Conservation (phyloP, 1,140 invertebrate genomes). For the Drosophila sucinea region DNA sequence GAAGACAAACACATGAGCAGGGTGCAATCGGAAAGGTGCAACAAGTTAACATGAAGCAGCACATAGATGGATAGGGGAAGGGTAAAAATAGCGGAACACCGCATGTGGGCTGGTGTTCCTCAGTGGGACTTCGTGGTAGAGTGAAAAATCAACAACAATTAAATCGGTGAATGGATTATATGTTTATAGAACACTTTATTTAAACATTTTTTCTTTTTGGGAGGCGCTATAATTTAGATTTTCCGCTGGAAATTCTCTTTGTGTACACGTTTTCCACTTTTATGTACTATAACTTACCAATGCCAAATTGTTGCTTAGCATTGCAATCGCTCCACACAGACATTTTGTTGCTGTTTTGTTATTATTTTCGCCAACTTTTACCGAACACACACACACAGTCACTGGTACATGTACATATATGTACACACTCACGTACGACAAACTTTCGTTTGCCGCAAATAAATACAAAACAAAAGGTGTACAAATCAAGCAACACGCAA, state of each 20-base stretch:
- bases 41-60: slow-evolving; percentile 54
- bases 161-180: slow-evolving; percentile 34
- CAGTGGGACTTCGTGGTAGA: slow-evolving; percentile 31
- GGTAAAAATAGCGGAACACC: slow-evolving; percentile 25
- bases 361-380: slow-evolving; percentile 64
- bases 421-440: slow-evolving; percentile 45
- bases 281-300: slow-evolving; percentile 66
- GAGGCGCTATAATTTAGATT: slow-evolving; percentile 37
- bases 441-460: slow-evolving; percentile 70
- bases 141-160: slow-evolving; percentile 38
- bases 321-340: slow-evolving; percentile 77
- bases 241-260: neutral
- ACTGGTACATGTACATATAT: no score
- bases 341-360: slow-evolving; percentile 58
- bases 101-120: slow-evolving; percentile 3
- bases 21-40: slow-evolving; percentile 63
- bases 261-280: neutral
- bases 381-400: slow-evolving; percentile 38
- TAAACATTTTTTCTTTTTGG: slow-evolving; percentile 45
- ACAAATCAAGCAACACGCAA: slow-evolving; percentile 50
- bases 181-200: slow-evolving; percentile 61
- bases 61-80: slow-evolving; percentile 53
- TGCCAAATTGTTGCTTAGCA: slow-evolving; percentile 78
- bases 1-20: slow-evolving; percentile 41
- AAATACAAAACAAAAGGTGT: slow-evolving; percentile 52